These are phyloP conservation scores for Trissolcus basalis DNA, from an alignment of 1,140 invertebrate species.

Conservation along the genomic window DNA sequence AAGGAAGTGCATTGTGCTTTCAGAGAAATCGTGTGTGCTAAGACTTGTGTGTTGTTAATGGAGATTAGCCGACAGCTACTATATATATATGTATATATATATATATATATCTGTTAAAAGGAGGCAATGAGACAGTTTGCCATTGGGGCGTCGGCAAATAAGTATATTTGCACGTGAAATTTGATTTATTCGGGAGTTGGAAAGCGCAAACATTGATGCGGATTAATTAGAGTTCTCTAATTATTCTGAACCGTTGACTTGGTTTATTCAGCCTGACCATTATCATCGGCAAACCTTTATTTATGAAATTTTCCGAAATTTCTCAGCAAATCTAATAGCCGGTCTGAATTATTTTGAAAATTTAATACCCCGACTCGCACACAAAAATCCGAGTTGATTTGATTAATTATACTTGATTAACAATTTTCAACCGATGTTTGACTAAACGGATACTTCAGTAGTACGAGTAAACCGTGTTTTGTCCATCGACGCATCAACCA, in stretches of 20 bases:
- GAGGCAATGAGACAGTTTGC: slow-evolving; percentile 35
- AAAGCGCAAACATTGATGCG: slow-evolving; percentile 27
- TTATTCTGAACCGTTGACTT: slow-evolving; percentile 42
- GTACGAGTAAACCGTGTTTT: no score
- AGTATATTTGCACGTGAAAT: slow-evolving; percentile 50
- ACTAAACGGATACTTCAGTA: no score
- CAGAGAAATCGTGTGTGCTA: slow-evolving; percentile 33
- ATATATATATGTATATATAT: slow-evolving; percentile 12
- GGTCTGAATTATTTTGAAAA: neutral
- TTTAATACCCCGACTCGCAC: neutral
- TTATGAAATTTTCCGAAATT: no score
- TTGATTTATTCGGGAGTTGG: slow-evolving; percentile 43
- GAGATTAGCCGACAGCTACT: slow-evolving; percentile 41
- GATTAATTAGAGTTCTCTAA: slow-evolving; percentile 45
- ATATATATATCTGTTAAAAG: slow-evolving; percentile 39
- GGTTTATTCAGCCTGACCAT: slow-evolving; percentile 17
- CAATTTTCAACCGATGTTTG: no score
- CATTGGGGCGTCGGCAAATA: slow-evolving; percentile 37
- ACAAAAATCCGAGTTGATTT: no score
- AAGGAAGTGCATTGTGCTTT: slow-evolving; percentile 41
- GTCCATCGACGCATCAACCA: no score
- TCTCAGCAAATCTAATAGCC: no score
- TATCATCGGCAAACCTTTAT: neutral
- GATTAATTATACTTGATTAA: no score
- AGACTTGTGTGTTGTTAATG: slow-evolving; percentile 44